phyloP scores from a whole-genome alignment of 1,140 invertebrate species.

The Kradibia gibbosae region DNA sequence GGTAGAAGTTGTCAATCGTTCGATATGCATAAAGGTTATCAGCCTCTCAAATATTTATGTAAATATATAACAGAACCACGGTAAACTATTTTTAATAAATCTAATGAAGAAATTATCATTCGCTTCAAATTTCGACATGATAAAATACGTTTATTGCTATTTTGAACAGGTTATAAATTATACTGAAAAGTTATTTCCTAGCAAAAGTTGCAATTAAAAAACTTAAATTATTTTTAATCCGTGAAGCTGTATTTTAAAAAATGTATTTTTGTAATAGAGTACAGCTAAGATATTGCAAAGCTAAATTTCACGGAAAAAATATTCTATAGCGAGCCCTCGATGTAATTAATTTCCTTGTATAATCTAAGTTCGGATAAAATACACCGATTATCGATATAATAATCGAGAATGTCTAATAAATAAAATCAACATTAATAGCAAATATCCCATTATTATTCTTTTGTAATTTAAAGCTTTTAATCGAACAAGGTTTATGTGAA shows the following conservation, averaged over 20 bases:
- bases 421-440: not conserved
- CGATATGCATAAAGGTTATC: too few species aligned
- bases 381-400: conserved; percentile 1
- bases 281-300: not conserved
- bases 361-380: not conserved
- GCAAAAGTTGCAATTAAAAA: not conserved
- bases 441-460: not conserved
- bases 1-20: not conserved
- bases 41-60: too few species aligned
- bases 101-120: not conserved
- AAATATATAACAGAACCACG: too few species aligned
- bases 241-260: not conserved
- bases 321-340: not conserved
- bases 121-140: not conserved
- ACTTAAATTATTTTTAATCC: conserved; percentile 9
- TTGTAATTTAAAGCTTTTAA: not conserved
- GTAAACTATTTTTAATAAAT: conserved; percentile 10
- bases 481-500: too few species aligned
- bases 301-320: not conserved
- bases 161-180: not conserved
- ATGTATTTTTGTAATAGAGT: not conserved
- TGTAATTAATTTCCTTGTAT: conserved; percentile 14
- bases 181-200: not conserved
- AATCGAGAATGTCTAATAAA: too few species aligned
- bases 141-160: not conserved